Evolutionary conservation across 2,888 invertebrate species (phyloP).

Genomic region (Oscheius sp.): DNA sequence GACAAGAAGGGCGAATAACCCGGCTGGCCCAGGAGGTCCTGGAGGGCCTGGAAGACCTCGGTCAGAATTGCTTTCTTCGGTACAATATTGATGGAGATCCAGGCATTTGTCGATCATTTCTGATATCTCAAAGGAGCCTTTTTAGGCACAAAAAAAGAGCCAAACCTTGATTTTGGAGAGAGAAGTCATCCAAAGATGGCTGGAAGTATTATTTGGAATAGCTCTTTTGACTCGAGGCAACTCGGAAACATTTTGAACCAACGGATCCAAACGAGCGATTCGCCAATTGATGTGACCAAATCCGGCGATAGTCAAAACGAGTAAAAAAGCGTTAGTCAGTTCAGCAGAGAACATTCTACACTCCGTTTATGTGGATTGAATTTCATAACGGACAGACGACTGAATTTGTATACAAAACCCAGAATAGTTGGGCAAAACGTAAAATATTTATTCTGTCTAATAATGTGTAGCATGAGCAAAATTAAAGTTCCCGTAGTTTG

Average conservation of each 20-base stretch:
- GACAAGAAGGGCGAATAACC: slow-evolving; percentile 27
- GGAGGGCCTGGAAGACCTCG: slow-evolving; percentile 36
- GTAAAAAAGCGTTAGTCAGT: slow-evolving; percentile 2
- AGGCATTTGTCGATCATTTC: slow-evolving; percentile 66
- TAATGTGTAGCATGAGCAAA: slow-evolving; percentile 9
- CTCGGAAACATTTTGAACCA: not conserved
- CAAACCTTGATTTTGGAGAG: slow-evolving; percentile 50
- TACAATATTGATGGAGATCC: slow-evolving; percentile 67
- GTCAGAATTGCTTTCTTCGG: slow-evolving; percentile 51
- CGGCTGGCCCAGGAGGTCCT: slow-evolving; percentile 53
- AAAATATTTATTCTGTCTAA: not conserved
- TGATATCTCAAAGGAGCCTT: slow-evolving; percentile 11
- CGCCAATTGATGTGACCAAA: slow-evolving; percentile 18
- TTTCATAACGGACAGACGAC: slow-evolving; percentile 5
- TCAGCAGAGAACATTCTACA: slow-evolving; percentile 17
- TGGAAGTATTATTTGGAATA: not conserved
- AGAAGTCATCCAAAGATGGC: slow-evolving; percentile 54
- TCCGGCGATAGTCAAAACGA: slow-evolving; percentile 9
- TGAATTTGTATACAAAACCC: not conserved
- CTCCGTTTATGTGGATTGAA: slow-evolving; percentile 11
- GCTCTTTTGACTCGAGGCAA: slow-evolving; percentile 8
- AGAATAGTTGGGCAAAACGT: too few relatives aligned
- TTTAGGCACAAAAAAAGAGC: not conserved
- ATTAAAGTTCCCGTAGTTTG: slow-evolving; percentile 18
- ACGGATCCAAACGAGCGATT: not conserved